A percentile compares a stretch with the other conserved stretches of the same genome.
phyloP scores from a whole-genome alignment of 2,797 vertebrate genomes.

The Dendrocincla tyrannina region DNA sequence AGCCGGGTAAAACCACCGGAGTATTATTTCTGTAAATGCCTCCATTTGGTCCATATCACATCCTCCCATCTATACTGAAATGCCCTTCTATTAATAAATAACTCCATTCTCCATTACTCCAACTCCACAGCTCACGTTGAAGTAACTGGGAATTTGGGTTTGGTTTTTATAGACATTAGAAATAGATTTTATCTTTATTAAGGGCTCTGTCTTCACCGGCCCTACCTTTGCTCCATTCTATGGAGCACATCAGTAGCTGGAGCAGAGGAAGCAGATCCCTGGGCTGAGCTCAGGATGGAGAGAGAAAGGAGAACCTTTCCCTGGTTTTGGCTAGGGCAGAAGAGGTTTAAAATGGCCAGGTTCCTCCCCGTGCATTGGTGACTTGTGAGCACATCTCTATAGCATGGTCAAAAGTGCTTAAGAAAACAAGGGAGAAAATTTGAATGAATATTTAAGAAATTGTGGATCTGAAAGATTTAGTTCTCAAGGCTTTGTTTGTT shows the following conservation, averaged over 20 bases:
- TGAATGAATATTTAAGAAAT: neutral
- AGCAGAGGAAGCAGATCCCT: neutral
- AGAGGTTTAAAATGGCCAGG: neutral
- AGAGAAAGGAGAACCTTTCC: neutral
- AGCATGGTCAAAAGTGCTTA: neutral
- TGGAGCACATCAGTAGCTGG: neutral
- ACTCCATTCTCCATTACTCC: slow-evolving; percentile 63
- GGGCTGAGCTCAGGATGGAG: neutral
- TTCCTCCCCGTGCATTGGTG: neutral
- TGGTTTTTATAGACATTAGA: slow-evolving; percentile 73
- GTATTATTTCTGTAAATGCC: slow-evolving; percentile 56
- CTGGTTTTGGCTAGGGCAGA: neutral
- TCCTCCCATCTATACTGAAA: slow-evolving; percentile 65
- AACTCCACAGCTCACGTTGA: slow-evolving; percentile 45
- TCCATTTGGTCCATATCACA: slow-evolving; percentile 61
- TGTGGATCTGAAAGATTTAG: neutral
- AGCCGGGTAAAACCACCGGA: slow-evolving; percentile 24
- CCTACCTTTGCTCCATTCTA: slow-evolving; percentile 56
- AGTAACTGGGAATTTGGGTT: slow-evolving; percentile 69
- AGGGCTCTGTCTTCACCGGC: slow-evolving; percentile 23
- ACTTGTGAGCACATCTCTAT: neutral
- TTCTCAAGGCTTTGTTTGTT: neutral
- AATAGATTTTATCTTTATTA: slow-evolving; percentile 74
- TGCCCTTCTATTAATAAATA: slow-evolving; percentile 76
- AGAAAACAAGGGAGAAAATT: neutral